phyloP scores from a whole-genome alignment of 1,140 invertebrate genomes.

The Saccostrea cuccullata region DNA sequence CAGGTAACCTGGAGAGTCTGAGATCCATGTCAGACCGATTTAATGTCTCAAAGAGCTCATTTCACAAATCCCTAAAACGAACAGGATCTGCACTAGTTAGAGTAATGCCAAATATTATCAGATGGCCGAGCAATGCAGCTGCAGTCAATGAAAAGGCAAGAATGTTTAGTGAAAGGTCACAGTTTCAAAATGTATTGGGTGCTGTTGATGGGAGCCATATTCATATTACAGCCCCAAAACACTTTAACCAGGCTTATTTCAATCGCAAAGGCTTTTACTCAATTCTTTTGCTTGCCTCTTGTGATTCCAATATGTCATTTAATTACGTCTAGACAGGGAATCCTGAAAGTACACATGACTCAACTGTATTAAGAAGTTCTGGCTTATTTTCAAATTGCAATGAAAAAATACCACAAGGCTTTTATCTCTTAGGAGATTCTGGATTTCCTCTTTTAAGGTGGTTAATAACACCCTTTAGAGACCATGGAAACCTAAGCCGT shows the following conservation, averaged over 20 bases:
- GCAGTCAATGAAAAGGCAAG: background rate
- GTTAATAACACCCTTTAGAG: constrained; percentile 39
- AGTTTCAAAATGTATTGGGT: background rate
- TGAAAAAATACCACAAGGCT: constrained; percentile 32
- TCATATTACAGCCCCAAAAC: constrained; percentile 39
- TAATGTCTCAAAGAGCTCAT: background rate
- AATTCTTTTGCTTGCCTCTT: constrained; percentile 30
- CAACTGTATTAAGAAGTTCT: constrained; percentile 38
- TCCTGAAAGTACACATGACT: background rate
- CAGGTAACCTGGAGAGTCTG: too few relatives aligned
- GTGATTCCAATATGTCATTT: constrained; percentile 39
- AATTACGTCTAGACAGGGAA: constrained; percentile 44
- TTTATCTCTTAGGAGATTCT: constrained; percentile 40
- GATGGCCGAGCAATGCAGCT: constrained; percentile 11
- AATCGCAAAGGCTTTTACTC: constrained; percentile 13
- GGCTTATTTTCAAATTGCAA: constrained; percentile 37
- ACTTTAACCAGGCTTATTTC: constrained; percentile 39
- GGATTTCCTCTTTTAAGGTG: constrained; percentile 38
- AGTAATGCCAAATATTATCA: constrained; percentile 19
- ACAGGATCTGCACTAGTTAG: constrained; percentile 5
- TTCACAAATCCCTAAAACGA: constrained; percentile 19
- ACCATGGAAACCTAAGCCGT: constrained; percentile 27
- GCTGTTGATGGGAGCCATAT: constrained; percentile 48
- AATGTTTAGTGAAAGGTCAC: background rate
- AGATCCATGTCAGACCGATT: too few relatives aligned